phyloP scores from a whole-genome alignment of 37 sponge, comb jelly and placozoan species.

The Halichondria panicea region DNA sequence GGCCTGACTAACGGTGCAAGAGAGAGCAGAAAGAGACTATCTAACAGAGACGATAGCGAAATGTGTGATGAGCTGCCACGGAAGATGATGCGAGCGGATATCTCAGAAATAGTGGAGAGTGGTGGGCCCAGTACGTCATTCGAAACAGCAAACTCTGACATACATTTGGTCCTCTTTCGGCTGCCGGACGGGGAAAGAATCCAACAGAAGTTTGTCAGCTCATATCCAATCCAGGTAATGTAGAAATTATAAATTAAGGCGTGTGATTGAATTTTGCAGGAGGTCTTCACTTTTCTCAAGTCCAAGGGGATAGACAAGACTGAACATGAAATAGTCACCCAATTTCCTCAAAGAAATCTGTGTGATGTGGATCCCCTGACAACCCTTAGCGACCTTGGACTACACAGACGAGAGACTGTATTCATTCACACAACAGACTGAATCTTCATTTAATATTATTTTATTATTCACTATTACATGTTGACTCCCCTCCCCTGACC shows the following conservation, averaged over 20 bases:
- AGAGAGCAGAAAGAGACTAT: neutral
- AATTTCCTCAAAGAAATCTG: slow-evolving; percentile 63
- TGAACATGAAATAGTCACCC: slow-evolving; percentile 74
- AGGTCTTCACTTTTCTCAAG: slow-evolving; percentile 33
- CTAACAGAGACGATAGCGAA: neutral
- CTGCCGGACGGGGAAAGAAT: slow-evolving; percentile 67
- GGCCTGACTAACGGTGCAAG: neutral
- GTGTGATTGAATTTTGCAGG: slow-evolving; percentile 21
- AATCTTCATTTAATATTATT: neutral
- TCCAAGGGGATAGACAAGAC: slow-evolving; percentile 17
- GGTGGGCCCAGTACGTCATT: slow-evolving; percentile 19
- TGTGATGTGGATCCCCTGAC: slow-evolving; percentile 24
- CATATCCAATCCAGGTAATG: slow-evolving; percentile 63
- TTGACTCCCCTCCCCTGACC: no score
- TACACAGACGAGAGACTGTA: slow-evolving; percentile 71
- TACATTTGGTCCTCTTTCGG: slow-evolving; percentile 46
- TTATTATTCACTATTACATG: neutral
- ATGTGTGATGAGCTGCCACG: neutral
- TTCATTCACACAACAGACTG: slow-evolving; percentile 31
- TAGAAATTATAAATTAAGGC: neutral
- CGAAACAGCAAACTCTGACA: slow-evolving; percentile 1
- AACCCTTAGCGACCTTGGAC: slow-evolving; percentile 63
- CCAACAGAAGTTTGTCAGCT: slow-evolving; percentile 43
- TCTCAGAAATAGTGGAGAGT: neutral
- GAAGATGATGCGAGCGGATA: neutral